These are phyloP conservation scores for Anolis apletophallus DNA, from an alignment of 2,797 vertebrate genomes.

Conservation along the genomic window DNA sequence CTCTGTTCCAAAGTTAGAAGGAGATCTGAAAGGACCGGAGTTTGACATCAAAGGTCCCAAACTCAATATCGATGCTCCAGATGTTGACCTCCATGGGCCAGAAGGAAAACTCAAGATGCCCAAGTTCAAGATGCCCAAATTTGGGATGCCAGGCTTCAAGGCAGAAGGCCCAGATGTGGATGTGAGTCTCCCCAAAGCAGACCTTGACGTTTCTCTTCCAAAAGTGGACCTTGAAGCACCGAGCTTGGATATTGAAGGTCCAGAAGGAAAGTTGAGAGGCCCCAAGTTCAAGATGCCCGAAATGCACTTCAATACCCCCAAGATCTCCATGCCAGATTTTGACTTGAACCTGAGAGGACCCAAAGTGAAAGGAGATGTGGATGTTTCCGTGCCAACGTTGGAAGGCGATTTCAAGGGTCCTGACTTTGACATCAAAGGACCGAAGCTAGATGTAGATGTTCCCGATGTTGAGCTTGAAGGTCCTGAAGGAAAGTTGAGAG, in stretches of 20 bases:
- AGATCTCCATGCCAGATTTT: conserved; percentile 68
- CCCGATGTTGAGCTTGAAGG: conserved; percentile 58
- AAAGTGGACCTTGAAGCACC: conserved; percentile 67
- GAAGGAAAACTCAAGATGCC: conserved; percentile 68
- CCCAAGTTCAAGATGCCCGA: conserved; percentile 66
- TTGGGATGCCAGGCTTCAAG: conserved; percentile 35
- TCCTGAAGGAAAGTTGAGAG: conserved; percentile 40
- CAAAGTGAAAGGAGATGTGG: conserved; percentile 66
- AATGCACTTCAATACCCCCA: conserved; percentile 46
- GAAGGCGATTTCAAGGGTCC: conserved; percentile 61
- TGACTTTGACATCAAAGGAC: conserved; percentile 49
- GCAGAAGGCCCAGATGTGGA: conserved; percentile 47
- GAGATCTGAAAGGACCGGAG: not conserved
- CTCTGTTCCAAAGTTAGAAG: rapidly evolving
- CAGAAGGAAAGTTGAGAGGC: conserved; percentile 28
- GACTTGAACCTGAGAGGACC: conserved; percentile 71
- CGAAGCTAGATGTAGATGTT: conserved; percentile 52
- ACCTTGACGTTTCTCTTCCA: conserved; percentile 43
- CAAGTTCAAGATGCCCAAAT: conserved; percentile 64
- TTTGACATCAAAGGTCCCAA: conserved; percentile 41
- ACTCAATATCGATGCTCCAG: not conserved
- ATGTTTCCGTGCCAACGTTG: conserved; percentile 57
- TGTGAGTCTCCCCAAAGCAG: conserved; percentile 57
- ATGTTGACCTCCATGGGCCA: conserved; percentile 60
- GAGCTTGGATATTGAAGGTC: conserved; percentile 46